Evolutionary conservation across 2,888 invertebrate species (phyloP), one percentile per base, ranked within the genome.

Genomic region (Thymelicus sylvestris): DNA sequence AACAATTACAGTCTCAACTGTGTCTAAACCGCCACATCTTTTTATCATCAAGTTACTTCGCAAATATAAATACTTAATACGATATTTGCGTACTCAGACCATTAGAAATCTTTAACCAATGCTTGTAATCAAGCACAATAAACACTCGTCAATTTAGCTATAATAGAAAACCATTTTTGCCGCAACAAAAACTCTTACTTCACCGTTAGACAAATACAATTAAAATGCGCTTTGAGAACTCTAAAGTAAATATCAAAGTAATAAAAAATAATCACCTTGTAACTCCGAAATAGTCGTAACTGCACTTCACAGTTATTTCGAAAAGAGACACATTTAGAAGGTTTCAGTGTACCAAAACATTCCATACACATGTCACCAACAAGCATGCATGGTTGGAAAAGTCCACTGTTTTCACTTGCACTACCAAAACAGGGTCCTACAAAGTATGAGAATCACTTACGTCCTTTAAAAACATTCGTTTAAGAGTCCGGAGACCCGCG

Each of bases 271-370:
- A 72, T 78, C 73, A 78, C 78, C 78, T 77, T 74, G 74, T 31
- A 73, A 74, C 67, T 59, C 66, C 72, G 65, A 73, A 72, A 47
- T 10, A 61, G 67, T 65, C 66, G 66, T 72, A 75, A 73, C 74
- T 72, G 74, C 76, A 78, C 77, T 77, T 74, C 79, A 79, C 79
- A 79, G 76, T 77, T 75, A 75, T 67, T 72, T 72, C 19, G 68
- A 71, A 70, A 65, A 64, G 62, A 41, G 55, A 41, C 69, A 74
- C 73, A 65, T 10, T 19, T 72, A 72, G 48, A 69, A 73, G 71
- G 57, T 65, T 60, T 62, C 60, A 73, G 64, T 66, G 71, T 72
- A 67, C 65, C 65, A 66, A 70, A 70, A 70, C 76, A 77, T 69
- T 39, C 60, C 13, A 60, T 61, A 15, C 71, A 71, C 70, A 70